These are phyloP conservation scores for Brienomyrus longianalis DNA, from an alignment of 2,113 vertebrate genomes.

Conservation along the genomic window DNA sequence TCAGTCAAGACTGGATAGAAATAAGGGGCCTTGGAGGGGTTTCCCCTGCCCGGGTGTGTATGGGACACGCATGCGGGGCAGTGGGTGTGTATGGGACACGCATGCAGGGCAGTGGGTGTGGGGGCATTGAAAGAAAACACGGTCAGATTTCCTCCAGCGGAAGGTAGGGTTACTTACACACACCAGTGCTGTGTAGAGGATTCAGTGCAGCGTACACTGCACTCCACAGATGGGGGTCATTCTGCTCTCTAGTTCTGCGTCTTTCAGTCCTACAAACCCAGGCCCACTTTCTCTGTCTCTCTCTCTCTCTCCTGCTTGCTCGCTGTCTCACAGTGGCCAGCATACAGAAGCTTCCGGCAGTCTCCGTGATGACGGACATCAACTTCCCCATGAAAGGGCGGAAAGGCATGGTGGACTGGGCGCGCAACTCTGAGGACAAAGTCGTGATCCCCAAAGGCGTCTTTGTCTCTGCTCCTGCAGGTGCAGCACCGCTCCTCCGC, in stretches of 20 bases:
- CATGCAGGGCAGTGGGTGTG: too few species aligned
- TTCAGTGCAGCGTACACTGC: not conserved
- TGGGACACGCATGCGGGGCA: not conserved
- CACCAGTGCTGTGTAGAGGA: too few species aligned
- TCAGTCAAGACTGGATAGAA: not conserved
- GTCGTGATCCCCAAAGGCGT: conserved; percentile 96
- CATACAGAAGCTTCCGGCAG: conserved; percentile 95
- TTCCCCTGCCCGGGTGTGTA: not conserved
- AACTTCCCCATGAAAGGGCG: conserved; percentile 99
- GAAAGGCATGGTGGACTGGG: conserved; percentile 99
- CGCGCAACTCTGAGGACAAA: conserved; percentile 94
- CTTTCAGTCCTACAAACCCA: not conserved
- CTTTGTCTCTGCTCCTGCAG: conserved; percentile 87
- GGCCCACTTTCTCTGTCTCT: conserved; percentile 28
- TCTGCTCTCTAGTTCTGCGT: not conserved
- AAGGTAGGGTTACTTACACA: too few species aligned
- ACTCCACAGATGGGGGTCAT: not conserved
- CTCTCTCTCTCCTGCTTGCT: not conserved
- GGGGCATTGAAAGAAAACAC: too few species aligned
- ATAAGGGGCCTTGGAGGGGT: not conserved
- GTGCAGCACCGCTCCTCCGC: conserved; percentile 55
- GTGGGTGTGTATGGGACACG: not conserved
- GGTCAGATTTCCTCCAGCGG: too few species aligned
- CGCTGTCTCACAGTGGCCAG: conserved; percentile 75
- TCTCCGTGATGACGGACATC: conserved; percentile 94